phyloP scores from a whole-genome alignment of 2,113 vertebrate species.

The Noturus placidus region DNA sequence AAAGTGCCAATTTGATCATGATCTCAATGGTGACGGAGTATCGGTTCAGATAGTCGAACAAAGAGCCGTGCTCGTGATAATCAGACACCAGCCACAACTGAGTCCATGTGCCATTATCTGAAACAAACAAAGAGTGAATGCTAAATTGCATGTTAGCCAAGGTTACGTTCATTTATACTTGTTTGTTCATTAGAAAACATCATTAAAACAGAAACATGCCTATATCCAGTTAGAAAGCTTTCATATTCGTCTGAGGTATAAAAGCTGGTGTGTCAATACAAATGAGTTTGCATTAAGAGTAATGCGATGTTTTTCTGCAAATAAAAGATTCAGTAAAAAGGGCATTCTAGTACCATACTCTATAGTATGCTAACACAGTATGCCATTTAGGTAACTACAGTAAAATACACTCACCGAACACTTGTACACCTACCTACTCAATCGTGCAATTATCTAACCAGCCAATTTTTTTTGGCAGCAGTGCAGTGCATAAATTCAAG shows the following conservation, averaged over 20 bases:
- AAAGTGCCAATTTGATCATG: constrained; percentile 92
- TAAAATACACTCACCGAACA: not conserved
- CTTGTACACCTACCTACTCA: not conserved
- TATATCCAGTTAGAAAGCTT: not conserved
- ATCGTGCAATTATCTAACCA: not conserved
- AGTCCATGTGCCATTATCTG: constrained; percentile 97
- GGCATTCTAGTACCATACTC: not conserved
- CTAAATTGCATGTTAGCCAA: not conserved
- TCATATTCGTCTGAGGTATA: not conserved
- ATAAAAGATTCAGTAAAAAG: not conserved
- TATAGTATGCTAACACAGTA: not conserved
- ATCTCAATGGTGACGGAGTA: constrained; percentile 91
- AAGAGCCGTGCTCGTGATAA: constrained; percentile 92
- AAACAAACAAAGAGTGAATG: not conserved
- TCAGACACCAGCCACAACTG: constrained; percentile 95
- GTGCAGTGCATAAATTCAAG: not conserved
- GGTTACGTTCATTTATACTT: not conserved
- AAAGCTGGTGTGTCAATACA: not conserved
- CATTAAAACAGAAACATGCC: no score
- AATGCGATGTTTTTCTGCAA: not conserved
- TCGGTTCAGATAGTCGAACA: constrained; percentile 93
- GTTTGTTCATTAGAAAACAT: no score
- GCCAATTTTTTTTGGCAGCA: not conserved
- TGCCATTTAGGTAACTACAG: not conserved
- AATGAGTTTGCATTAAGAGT: not conserved